These are phyloP conservation scores for Peromyscus maniculatus DNA, from an alignment of 2,113 vertebrate genomes.

Conservation along the genomic window DNA sequence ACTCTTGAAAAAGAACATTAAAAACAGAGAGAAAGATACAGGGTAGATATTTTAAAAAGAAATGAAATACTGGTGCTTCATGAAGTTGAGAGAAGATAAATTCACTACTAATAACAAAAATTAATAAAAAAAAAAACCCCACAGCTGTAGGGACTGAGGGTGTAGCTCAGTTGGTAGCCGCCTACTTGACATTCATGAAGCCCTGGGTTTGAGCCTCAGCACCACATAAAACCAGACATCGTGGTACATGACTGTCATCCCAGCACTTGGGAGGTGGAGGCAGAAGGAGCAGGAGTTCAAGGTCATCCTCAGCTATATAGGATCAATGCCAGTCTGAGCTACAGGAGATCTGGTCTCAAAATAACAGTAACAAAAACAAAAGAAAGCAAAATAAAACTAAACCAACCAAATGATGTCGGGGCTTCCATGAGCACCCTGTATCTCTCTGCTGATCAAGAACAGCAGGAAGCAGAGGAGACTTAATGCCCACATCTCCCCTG, in stretches of 20 bases:
- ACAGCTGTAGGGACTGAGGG: neutral
- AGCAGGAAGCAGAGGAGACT: neutral
- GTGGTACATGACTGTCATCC: neutral
- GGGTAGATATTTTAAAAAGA: neutral
- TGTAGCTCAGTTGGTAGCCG: too few relatives aligned
- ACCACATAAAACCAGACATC: neutral
- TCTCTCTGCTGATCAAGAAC: neutral
- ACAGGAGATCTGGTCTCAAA: neutral
- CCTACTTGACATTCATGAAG: neutral
- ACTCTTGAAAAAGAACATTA: constrained; percentile 26
- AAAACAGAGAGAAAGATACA: neutral
- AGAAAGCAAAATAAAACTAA: neutral
- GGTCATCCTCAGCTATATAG: neutral
- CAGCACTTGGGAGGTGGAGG: too few relatives aligned
- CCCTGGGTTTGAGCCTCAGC: neutral
- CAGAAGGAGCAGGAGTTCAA: neutral
- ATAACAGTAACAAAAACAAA: neutral
- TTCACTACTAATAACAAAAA: neutral
- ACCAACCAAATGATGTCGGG: too few relatives aligned
- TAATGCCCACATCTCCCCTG: too few relatives aligned
- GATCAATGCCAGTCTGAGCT: neutral
- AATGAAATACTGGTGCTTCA: neutral
- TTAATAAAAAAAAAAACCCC: neutral
- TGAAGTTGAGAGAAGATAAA: neutral
- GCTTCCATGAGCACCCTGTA: neutral